A percentile compares a stretch with the other conserved stretches of the same genome.
phyloP scores from a whole-genome alignment of 1,140 invertebrate species.

The Paramacrobiotus metropolitanus region DNA sequence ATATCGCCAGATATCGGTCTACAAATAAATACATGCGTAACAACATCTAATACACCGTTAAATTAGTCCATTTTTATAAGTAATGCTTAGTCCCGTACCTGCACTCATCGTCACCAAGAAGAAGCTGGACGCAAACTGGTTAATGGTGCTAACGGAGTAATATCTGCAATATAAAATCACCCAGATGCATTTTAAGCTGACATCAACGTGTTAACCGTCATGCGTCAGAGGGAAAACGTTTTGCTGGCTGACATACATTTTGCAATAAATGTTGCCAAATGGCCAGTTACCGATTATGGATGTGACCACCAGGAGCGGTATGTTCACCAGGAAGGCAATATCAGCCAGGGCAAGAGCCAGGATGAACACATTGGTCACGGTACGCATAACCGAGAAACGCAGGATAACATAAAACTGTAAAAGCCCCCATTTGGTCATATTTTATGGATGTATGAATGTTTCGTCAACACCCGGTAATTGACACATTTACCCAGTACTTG shows the following conservation, averaged over 20 bases:
- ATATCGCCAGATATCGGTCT: not conserved
- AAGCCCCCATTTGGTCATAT: too few relatives aligned
- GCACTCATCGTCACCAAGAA: slow-evolving; percentile 84
- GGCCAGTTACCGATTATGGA: slow-evolving; percentile 60
- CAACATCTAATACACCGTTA: not conserved
- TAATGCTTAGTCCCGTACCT: slow-evolving; percentile 18
- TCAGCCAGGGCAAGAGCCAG: slow-evolving; percentile 86
- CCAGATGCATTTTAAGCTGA: too few relatives aligned
- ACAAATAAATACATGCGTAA: not conserved
- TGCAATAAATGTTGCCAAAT: slow-evolving; percentile 66
- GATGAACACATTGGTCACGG: slow-evolving; percentile 89
- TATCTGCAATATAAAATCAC: not conserved
- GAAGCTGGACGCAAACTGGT: slow-evolving; percentile 80
- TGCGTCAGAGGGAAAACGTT: too few relatives aligned
- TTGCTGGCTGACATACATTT: too few relatives aligned
- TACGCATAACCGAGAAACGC: slow-evolving; percentile 88
- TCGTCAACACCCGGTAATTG: too few relatives aligned
- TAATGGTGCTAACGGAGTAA: slow-evolving; percentile 48
- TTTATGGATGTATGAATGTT: too few relatives aligned
- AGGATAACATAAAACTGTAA: slow-evolving; percentile 86
- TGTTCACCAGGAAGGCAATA: slow-evolving; percentile 71
- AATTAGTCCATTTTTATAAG: not conserved
- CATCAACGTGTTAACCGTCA: too few relatives aligned
- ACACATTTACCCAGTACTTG: too few relatives aligned
- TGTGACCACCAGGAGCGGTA: slow-evolving; percentile 71